Percentiles rank a stretch among this genome's conserved stretches.
Conservation (phyloP, 2,113 vertebrate species). For the Neodon shergylaensis region DNA sequence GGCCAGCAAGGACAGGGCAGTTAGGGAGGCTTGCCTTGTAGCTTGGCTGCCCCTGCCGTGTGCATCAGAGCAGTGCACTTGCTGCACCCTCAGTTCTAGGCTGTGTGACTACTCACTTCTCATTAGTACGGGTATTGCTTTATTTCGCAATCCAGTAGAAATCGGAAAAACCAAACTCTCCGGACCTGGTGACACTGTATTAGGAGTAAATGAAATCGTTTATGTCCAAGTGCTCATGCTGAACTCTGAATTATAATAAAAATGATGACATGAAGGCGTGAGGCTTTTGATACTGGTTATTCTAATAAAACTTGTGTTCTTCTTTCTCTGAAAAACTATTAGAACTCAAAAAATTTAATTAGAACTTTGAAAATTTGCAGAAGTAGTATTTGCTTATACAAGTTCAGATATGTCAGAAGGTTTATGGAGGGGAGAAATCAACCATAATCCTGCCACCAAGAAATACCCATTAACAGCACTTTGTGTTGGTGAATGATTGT, state of each 20-base stretch:
- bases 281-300: not conserved
- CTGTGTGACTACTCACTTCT: not conserved
- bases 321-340: slow-evolving; percentile 37
- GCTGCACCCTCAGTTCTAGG: not conserved
- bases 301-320: not conserved
- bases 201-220: slow-evolving; percentile 46
- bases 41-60: not conserved
- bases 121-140: not conserved
- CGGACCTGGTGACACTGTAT: slow-evolving; percentile 9
- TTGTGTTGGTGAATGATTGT: slow-evolving; percentile 8
- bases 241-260: slow-evolving; percentile 35
- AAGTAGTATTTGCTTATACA: not conserved
- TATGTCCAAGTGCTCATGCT: slow-evolving; percentile 20
- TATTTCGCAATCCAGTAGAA: slow-evolving; percentile 2
- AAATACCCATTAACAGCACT: not conserved
- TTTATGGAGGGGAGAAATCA: slow-evolving; percentile 18
- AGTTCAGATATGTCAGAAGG: slow-evolving; percentile 6
- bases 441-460: not conserved
- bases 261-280: not conserved
- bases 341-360: not conserved
- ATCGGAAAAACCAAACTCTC: not conserved
- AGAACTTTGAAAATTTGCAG: not conserved
- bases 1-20: not conserved
- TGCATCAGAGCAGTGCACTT: not conserved
- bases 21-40: not conserved